Conservation (phyloP, 2,797 vertebrate species). For the Pogonophryne albipinna region DNA sequence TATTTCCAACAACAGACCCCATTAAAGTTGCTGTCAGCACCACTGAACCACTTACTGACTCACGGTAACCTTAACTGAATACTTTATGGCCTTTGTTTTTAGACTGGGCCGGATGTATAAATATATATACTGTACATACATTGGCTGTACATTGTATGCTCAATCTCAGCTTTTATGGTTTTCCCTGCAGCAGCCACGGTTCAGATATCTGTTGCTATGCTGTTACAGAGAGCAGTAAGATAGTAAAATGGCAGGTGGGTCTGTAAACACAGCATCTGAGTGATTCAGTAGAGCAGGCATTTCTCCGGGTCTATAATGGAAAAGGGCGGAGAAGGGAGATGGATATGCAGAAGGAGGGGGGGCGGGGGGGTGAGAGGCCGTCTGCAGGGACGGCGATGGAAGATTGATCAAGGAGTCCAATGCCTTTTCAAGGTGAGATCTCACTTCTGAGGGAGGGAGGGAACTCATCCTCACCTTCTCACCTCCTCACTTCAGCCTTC, state of each 20-base stretch:
- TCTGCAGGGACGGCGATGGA: slow-evolving; percentile 60
- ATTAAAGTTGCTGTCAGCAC: slow-evolving; percentile 60
- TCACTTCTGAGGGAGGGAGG: slow-evolving; percentile 53
- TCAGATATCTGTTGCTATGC: slow-evolving; percentile 54
- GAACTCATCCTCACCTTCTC: slow-evolving; percentile 53
- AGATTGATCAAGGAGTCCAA: slow-evolving; percentile 70
- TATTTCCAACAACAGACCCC: slow-evolving; percentile 65
- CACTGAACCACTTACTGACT: slow-evolving; percentile 12
- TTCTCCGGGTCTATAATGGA: slow-evolving; percentile 44
- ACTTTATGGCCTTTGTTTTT: slow-evolving; percentile 37
- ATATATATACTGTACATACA: not conserved
- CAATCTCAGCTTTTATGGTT: slow-evolving; percentile 6
- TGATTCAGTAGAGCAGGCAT: slow-evolving; percentile 55
- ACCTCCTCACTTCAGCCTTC: slow-evolving; percentile 31
- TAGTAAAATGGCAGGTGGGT: slow-evolving; percentile 56
- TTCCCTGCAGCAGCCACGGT: slow-evolving; percentile 8
- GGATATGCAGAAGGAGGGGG: not conserved
- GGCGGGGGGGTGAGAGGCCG: slow-evolving; percentile 37
- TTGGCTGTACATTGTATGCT: slow-evolving; percentile 4
- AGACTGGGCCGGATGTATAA: not conserved
- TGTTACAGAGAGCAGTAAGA: slow-evolving; percentile 49
- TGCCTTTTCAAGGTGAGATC: slow-evolving; percentile 77
- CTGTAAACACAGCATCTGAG: slow-evolving; percentile 62
- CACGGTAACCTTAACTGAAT: slow-evolving; percentile 26
- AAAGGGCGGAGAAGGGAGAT: slow-evolving; percentile 17